Percentiles rank a stretch among this genome's conserved stretches.
Conservation (phyloP, 2,797 vertebrate species). For the Cossypha dichroa region DNA sequence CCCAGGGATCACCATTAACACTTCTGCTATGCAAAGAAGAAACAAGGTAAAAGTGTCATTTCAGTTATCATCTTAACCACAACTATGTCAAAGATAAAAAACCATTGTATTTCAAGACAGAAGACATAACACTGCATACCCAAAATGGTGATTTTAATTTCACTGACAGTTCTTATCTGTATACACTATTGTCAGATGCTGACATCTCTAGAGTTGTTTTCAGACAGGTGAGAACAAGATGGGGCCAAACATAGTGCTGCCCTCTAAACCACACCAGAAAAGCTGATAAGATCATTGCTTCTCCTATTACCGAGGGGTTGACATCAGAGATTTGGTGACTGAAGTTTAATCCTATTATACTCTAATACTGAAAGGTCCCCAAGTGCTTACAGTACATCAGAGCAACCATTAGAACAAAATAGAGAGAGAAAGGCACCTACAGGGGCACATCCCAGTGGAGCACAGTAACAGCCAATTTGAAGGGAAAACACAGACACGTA, state of each 20-base stretch:
- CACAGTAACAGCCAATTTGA: background rate
- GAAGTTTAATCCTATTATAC: background rate
- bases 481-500: background rate
- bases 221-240: background rate
- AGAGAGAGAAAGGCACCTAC: background rate
- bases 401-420: background rate
- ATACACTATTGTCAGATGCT: background rate
- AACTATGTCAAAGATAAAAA: background rate
- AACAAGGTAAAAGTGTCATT: background rate
- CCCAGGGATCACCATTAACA: background rate
- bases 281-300: background rate
- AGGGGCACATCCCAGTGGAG: background rate
- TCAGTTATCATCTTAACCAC: background rate
- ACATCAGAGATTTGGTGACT: background rate
- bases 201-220: background rate
- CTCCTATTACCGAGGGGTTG: fast-evolving
- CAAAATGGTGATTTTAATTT: background rate
- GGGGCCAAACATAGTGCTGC: background rate
- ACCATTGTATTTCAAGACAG: background rate
- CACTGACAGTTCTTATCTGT: background rate
- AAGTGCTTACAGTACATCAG: fast-evolving
- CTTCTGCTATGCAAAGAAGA: background rate
- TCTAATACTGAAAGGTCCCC: background rate
- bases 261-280: background rate
- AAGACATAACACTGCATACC: background rate